These are phyloP conservation scores for Tipula unca DNA, from an alignment of 2,888 invertebrate species.

Conservation along the genomic window DNA sequence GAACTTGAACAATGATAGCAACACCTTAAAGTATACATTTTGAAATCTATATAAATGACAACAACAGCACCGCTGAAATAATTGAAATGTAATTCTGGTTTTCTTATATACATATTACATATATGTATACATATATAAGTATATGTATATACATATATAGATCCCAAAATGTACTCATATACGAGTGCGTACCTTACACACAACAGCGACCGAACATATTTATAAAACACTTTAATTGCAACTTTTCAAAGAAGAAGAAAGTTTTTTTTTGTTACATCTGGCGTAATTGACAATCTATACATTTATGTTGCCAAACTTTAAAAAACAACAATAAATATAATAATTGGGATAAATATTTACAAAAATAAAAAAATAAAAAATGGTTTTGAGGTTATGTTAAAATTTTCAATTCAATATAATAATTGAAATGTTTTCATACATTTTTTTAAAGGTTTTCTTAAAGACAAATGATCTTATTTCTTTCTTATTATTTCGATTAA, in stretches of 20 bases:
- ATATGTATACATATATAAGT: too few species aligned
- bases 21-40: neutral
- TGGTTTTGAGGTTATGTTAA: neutral
- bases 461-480: slow-evolving; percentile 9
- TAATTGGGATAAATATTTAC: neutral
- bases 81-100: neutral
- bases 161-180: neutral
- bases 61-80: neutral
- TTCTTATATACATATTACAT: neutral
- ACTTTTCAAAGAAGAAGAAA: neutral
- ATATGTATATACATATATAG: neutral
- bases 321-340: neutral
- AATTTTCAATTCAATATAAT: neutral
- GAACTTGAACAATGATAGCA: neutral
- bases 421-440: neutral
- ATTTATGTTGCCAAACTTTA: neutral
- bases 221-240: neutral
- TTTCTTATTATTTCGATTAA: neutral
- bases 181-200: neutral
- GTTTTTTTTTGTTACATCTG: neutral
- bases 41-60: neutral
- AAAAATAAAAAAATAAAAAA: neutral
- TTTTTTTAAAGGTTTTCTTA: neutral
- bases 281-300: neutral
- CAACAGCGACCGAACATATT: neutral